Evolutionary conservation across 2,888 invertebrate genomes (phyloP).

Genomic region (Leptinotarsa haldemani): DNA sequence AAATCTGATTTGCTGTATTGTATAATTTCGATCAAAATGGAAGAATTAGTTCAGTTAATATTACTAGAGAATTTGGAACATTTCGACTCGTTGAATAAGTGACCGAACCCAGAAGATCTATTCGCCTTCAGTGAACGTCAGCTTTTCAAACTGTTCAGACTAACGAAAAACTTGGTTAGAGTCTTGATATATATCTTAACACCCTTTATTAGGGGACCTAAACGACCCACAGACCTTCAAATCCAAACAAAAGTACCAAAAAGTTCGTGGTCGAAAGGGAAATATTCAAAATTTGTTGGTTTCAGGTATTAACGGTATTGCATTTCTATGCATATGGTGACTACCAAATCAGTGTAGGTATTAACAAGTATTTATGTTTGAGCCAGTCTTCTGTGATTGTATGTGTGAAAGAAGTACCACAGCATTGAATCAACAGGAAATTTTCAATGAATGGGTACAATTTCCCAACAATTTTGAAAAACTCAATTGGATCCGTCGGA

Average conservation of each 20-base stretch:
- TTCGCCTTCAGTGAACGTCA: not conserved
- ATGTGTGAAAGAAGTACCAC: constrained; percentile 2
- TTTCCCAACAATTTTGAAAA: constrained; percentile 1
- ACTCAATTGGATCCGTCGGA: not conserved
- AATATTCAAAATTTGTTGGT: not conserved
- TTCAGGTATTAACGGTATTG: not conserved
- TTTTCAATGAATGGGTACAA: not conserved
- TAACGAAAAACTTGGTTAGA: not conserved
- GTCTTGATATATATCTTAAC: not conserved
- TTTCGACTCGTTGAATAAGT: too few relatives aligned
- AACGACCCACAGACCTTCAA: not conserved
- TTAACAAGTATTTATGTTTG: not conserved
- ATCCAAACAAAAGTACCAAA: not conserved
- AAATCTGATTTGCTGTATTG: too few relatives aligned
- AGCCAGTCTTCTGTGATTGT: not conserved
- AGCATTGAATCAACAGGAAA: not conserved
- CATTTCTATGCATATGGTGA: constrained; percentile 4
- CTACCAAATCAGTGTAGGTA: not conserved
- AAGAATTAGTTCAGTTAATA: too few relatives aligned
- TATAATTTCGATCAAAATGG: too few relatives aligned
- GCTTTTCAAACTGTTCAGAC: not conserved
- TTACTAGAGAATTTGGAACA: too few relatives aligned
- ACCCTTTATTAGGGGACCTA: not conserved
- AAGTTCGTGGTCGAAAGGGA: not conserved
- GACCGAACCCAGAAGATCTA: not conserved